Conservation (phyloP, 2,113 vertebrate species). For the Calyptomena viridis region DNA sequence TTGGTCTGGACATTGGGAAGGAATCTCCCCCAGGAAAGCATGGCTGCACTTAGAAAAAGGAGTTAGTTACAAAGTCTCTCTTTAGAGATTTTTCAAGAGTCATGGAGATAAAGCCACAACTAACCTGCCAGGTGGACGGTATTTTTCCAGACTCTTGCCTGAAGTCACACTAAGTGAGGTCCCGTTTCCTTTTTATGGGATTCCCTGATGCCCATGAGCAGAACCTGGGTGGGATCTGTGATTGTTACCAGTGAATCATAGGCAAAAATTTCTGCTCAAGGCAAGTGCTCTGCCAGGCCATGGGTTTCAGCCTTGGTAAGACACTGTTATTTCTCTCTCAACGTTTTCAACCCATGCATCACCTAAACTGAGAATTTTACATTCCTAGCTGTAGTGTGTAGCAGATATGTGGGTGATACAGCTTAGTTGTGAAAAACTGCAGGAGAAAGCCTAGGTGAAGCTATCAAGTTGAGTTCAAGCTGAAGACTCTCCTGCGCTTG, state of each 20-base stretch:
- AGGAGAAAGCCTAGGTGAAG: neutral
- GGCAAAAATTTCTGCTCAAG: neutral
- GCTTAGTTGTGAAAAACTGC: neutral
- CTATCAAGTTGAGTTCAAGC: neutral
- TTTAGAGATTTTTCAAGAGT: neutral
- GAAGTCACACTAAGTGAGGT: neutral
- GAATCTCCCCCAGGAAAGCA: neutral
- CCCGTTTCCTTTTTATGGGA: neutral
- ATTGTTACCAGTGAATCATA: neutral
- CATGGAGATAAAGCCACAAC: rapidly evolving
- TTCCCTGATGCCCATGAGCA: neutral
- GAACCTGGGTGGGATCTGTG: neutral
- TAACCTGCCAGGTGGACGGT: neutral
- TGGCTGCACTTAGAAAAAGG: neutral
- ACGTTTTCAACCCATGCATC: rapidly evolving
- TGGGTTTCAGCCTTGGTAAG: neutral
- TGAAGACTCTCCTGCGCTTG: neutral
- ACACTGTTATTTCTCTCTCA: neutral
- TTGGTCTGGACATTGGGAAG: neutral
- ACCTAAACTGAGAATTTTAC: neutral
- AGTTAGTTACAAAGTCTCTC: neutral
- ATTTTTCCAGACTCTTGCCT: neutral
- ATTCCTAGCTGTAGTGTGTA: neutral
- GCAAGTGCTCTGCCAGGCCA: neutral
- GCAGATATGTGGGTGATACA: neutral